Evolutionary conservation across 1,140 invertebrate species (phyloP), one percentile per base, ranked within the genome.

Genomic region (Caenorhabditis briggsae): DNA sequence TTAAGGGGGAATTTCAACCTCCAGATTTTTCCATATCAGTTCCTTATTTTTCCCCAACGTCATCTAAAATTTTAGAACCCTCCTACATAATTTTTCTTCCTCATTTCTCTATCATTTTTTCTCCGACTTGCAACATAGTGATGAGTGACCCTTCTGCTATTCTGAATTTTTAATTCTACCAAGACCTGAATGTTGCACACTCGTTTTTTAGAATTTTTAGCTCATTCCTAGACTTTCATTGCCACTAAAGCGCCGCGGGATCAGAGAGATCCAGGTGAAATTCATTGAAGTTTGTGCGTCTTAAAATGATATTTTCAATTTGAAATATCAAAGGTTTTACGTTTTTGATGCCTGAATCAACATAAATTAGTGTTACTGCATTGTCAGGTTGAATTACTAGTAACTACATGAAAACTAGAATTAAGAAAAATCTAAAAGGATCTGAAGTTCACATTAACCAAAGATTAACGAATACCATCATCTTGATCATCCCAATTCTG

Each of bases 161-260:
- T 53, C 56, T 65, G n/a, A 65, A 65, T 65, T 65, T 41, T 65
- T 65, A 65, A 65, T 41, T 65, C 23, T 65, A 65, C 25, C 61
- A 33, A 33, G 61, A 65, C 23, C 33, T 65, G 61, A 65, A 65
- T 65, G 33, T 41, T 65, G 61, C 61, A 65, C 25, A 65, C 2
- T 16, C 9, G 33, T 25, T 33, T 25, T 12, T 2, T 16, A 8
- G 8, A 58, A 58, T 5, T 58, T 58, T 41, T n/a, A n/a, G n/a
- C n/a, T n/a, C n/a, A n/a, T n/a, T 41, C 41, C 61, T 16, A 41
- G 33, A 65, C 23, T 41, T 58, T 58, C 33, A 14, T 23, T 65
- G 25, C 8, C 25, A 41, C 33, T 25, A 65, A 65, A 9, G 41
- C 12, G 0, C 12, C 25, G 33, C 9, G 61, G 16, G 61, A 65